A percentile compares a stretch with the other conserved stretches of the same genome.
Conservation (phyloP, 2,797 vertebrate species). For the Iguana delicatissima region DNA sequence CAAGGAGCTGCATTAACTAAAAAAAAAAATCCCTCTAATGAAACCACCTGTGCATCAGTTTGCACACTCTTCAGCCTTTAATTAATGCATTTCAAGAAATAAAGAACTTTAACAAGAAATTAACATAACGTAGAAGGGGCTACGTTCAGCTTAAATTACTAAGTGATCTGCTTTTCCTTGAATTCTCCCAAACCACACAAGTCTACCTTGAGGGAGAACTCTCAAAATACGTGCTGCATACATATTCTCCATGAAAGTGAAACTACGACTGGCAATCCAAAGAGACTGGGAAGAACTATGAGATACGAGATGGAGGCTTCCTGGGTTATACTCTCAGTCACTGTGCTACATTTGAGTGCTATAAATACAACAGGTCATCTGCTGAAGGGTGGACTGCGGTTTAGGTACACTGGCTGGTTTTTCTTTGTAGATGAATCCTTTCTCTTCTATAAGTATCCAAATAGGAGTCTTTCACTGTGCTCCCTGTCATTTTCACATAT, state of each 20-base stretch:
- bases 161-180: accelerated
- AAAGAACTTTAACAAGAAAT: accelerated
- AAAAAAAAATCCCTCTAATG: accelerated
- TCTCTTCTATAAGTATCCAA: neutral
- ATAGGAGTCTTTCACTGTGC: neutral
- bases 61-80: neutral
- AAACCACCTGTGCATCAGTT: neutral
- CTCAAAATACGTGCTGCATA: neutral
- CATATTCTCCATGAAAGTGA: neutral
- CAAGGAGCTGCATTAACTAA: accelerated
- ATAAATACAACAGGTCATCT: conserved; percentile 1
- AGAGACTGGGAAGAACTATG: neutral
- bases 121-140: neutral
- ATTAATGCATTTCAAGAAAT: neutral
- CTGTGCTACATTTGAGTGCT: too few species aligned
- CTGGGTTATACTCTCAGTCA: neutral
- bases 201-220: neutral
- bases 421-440: neutral
- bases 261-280: too few species aligned
- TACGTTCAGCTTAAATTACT: accelerated
- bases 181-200: neutral
- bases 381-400: neutral
- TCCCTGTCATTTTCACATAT: neutral
- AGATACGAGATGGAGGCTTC: neutral
- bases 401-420: neutral